Evolutionary conservation across 2,113 vertebrate genomes (phyloP).

Genomic region (Mixornis gularis): DNA sequence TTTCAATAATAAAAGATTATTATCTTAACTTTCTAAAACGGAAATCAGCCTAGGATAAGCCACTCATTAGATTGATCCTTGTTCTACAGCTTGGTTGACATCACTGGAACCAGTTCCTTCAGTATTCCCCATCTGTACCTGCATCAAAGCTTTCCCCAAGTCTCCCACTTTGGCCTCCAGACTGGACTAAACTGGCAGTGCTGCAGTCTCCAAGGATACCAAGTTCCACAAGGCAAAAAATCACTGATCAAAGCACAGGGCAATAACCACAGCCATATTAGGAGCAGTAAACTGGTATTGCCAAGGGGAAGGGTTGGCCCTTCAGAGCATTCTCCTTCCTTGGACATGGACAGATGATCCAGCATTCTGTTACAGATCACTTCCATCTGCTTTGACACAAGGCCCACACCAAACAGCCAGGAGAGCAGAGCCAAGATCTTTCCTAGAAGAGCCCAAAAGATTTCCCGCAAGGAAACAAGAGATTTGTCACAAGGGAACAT

Average conservation of each 20-base stretch:
- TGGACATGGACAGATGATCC: neutral
- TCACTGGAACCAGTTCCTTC: neutral
- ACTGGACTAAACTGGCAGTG: neutral
- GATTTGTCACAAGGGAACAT: neutral
- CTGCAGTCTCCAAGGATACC: neutral
- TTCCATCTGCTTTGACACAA: conserved; percentile 13
- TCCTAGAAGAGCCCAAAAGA: neutral
- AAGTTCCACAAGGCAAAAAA: neutral
- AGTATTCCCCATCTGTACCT: neutral
- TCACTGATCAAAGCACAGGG: neutral
- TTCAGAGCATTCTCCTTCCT: conserved; percentile 23
- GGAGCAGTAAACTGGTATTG: neutral
- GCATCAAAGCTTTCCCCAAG: neutral
- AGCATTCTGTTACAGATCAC: neutral
- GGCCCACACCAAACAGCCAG: neutral
- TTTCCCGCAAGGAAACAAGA: neutral
- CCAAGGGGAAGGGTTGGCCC: neutral
- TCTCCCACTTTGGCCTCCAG: neutral
- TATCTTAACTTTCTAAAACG: neutral
- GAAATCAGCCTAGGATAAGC: neutral
- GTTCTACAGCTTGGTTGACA: neutral
- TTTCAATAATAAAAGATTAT: neutral
- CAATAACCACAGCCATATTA: neutral
- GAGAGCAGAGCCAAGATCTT: neutral
- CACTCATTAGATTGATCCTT: neutral